Evolutionary conservation across 1,140 invertebrate species (phyloP).

Genomic region (Drosophila elegans): DNA sequence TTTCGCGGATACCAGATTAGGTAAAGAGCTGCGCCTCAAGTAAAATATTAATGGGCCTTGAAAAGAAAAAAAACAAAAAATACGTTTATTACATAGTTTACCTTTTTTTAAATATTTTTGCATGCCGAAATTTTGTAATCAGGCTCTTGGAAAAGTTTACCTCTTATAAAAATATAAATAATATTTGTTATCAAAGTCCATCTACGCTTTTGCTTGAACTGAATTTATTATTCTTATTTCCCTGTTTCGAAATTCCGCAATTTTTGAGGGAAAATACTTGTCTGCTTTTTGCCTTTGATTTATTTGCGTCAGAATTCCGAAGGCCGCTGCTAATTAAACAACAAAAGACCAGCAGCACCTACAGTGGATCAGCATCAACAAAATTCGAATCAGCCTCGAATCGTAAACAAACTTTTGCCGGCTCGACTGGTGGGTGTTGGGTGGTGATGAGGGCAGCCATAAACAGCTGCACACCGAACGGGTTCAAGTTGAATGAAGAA

Average conservation of each 20-base stretch:
- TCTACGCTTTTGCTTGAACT: conserved; percentile 5
- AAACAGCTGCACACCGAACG: conserved; percentile 59
- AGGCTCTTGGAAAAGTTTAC: too few species aligned
- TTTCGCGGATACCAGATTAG: conserved; percentile 17
- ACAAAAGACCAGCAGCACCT: conserved; percentile 20
- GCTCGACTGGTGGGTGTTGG: conserved; percentile 4
- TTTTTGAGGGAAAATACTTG: conserved; percentile 16
- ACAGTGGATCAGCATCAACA: conserved; percentile 24
- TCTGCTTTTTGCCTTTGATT: conserved; percentile 47
- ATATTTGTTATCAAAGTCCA: too few species aligned
- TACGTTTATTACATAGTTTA: too few species aligned
- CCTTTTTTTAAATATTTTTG: too few species aligned
- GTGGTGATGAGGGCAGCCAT: conserved; percentile 9
- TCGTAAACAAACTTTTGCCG: conserved; percentile 52
- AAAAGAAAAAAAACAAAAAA: background rate
- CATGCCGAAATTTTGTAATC: too few species aligned
- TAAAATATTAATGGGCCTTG: conserved; percentile 53
- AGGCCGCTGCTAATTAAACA: conserved; percentile 56
- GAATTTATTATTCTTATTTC: conserved; percentile 14
- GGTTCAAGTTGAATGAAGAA: conserved; percentile 40
- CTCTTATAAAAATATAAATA: too few species aligned
- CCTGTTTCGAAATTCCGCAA: conserved; percentile 3
- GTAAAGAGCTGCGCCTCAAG: conserved; percentile 27
- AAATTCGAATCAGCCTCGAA: conserved; percentile 28
- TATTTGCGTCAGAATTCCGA: conserved; percentile 56